Base-by-base conservation (phyloP, 2,888 invertebrate species). In the Phaedon cochleariae region DNA sequence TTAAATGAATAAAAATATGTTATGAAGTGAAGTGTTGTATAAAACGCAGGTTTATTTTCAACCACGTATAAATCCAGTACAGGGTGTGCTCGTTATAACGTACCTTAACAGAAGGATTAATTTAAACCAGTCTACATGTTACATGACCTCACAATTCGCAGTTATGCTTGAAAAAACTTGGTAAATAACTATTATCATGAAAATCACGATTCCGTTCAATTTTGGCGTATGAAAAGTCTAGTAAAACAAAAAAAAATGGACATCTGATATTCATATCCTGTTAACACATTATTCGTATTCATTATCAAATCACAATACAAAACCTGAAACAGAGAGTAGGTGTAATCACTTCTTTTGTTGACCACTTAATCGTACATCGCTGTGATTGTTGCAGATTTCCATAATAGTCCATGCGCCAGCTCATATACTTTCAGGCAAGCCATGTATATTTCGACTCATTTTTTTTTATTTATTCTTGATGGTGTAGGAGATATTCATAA, bases 381-480 rank as follows among this genome's bases (percentile, higher is more conserved):
- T n/a, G 5, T 45, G 18, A 64, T 60, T 60, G 60, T 59, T 45
- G 55, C n/a, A n/a, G 52, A 64, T 64, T 48, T 62, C 18, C 18
- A n/a, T n/a, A n/a, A 49, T 64, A 52, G 51, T 64, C 51, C 20
- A 49, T 64, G 64, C 20, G 64, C 54, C 37, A 31, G n/a, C n/a
- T n/a, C n/a, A n/a, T n/a, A n/a, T n/a, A n/a, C n/a, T n/a, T n/a
- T n/a, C n/a, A n/a, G n/a, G n/a, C n/a, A n/a, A n/a, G n/a, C n/a
- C n/a, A n/a, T n/a, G n/a, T n/a, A n/a, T n/a, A n/a, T n/a, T n/a
- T n/a, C n/a, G n/a, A n/a, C n/a, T n/a, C n/a, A n/a, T n/a, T n/a
- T n/a, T n/a, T n/a, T n/a, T n/a, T n/a, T n/a, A n/a, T n/a, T n/a
- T n/a, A n/a, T n/a, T n/a, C n/a, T n/a, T n/a, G n/a, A n/a, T n/a